Evolutionary conservation across 2,113 vertebrate species (phyloP).

Genomic region (Saimiri boliviensis): DNA sequence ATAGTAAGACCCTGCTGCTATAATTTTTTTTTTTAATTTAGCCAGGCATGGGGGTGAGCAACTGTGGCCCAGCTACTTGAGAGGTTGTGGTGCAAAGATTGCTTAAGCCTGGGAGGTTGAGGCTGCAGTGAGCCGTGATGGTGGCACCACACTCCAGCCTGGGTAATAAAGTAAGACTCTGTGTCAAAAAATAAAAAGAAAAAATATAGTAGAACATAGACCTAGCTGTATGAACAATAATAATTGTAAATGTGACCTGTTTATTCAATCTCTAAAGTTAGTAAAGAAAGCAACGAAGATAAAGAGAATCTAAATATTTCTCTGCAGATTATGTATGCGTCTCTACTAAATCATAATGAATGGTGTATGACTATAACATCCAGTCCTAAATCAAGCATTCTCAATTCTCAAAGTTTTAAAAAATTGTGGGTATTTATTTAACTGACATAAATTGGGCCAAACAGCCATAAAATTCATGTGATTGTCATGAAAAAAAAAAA

Average conservation of each 20-base stretch:
- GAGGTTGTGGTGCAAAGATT: no score
- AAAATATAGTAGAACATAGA: neutral
- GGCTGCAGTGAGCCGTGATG: no score
- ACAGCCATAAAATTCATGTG: neutral
- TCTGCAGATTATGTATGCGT: neutral
- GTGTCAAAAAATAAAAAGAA: neutral
- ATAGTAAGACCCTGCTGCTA: no score
- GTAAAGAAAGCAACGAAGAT: neutral
- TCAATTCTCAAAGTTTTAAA: neutral
- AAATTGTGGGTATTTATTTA: neutral
- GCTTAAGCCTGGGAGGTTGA: no score
- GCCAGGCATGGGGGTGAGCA: no score
- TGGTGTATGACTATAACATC: no score
- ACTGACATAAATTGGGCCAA: neutral
- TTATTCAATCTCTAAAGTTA: neutral
- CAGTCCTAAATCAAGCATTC: neutral
- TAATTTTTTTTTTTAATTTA: no score
- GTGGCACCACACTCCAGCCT: no score
- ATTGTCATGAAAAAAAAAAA: neutral
- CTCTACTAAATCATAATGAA: neutral
- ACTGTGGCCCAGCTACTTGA: no score
- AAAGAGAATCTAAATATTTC: neutral
- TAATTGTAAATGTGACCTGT: neutral
- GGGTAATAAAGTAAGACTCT: no score
- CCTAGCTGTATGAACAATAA: neutral